phyloP scores from a whole-genome alignment of 2,113 vertebrate genomes.

The Electrona antarctica region DNA sequence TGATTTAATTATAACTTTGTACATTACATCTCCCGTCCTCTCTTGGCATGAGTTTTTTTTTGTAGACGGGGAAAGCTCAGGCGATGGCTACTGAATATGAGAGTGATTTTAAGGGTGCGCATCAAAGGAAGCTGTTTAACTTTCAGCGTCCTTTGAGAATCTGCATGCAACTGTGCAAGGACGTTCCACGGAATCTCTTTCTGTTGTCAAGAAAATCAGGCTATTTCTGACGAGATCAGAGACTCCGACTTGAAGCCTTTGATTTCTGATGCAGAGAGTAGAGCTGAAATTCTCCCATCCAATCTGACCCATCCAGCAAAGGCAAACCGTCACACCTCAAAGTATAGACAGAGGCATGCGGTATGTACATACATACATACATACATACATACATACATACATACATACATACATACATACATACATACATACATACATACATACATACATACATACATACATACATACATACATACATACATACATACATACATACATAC shows the following conservation, averaged over 20 bases:
- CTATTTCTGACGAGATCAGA: slow-evolving; percentile 23
- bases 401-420: not conserved
- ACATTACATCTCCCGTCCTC: slow-evolving; percentile 23
- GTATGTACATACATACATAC: no score
- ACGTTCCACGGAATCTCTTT: not conserved
- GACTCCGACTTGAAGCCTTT: slow-evolving; percentile 21
- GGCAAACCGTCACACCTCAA: slow-evolving; percentile 2
- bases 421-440: not conserved
- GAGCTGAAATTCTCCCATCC: slow-evolving; percentile 8
- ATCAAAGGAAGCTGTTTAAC: slow-evolving; percentile 46
- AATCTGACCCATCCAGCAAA: not conserved
- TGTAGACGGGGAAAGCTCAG: slow-evolving; percentile 65
- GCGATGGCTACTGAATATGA: slow-evolving; percentile 94
- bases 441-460: slow-evolving; percentile 1
- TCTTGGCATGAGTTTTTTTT: slow-evolving; percentile 14
- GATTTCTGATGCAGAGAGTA: slow-evolving; percentile 1
- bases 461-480: no score
- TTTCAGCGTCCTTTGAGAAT: slow-evolving; percentile 41
- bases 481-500: no score
- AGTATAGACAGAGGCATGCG: not conserved
- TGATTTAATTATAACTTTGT: slow-evolving; percentile 56
- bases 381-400: not conserved
- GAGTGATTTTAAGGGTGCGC: slow-evolving; percentile 74
- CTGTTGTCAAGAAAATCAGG: slow-evolving; percentile 19
- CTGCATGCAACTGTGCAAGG: slow-evolving; percentile 19